Percentiles rank a stretch among this genome's conserved stretches.
Evolutionary conservation across 2,113 vertebrate species (phyloP).

Genomic region (Donacobius atricapilla): DNA sequence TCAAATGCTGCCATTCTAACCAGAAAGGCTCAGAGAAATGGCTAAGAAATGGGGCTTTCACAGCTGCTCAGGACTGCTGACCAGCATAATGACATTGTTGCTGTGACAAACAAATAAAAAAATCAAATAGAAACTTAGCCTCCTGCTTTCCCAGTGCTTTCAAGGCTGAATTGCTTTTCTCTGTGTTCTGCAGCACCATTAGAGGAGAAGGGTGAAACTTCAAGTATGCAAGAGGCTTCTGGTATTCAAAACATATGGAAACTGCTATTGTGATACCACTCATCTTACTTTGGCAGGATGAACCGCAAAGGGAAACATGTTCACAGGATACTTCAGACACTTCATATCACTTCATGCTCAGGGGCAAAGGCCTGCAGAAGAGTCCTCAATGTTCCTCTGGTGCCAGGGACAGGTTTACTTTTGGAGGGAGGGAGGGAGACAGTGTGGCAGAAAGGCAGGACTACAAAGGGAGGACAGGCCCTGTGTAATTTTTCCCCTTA

Average conservation of each 20-base stretch:
- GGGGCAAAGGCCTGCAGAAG: background rate
- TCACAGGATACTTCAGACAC: background rate
- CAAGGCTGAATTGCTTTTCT: background rate
- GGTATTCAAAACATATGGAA: background rate
- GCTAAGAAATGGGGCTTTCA: background rate
- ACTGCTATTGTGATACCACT: background rate
- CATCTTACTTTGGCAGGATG: background rate
- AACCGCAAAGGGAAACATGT: background rate
- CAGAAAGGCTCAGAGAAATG: background rate
- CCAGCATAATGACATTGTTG: background rate
- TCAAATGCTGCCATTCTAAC: slow-evolving; percentile 36
- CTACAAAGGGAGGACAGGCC: background rate
- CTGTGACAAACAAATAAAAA: background rate
- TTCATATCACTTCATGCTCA: background rate
- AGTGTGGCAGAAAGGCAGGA: background rate
- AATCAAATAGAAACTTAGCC: background rate
- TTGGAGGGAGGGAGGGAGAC: background rate
- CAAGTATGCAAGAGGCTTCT: background rate
- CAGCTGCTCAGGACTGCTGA: background rate
- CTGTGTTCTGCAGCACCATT: background rate
- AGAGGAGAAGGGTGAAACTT: background rate
- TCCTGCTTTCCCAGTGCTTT: background rate
- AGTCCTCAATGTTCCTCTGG: background rate
- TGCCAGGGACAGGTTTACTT: background rate
- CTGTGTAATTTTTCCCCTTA: background rate